Conservation (phyloP, 2,888 invertebrate species). For the Nematopogon swammerdamellus region DNA sequence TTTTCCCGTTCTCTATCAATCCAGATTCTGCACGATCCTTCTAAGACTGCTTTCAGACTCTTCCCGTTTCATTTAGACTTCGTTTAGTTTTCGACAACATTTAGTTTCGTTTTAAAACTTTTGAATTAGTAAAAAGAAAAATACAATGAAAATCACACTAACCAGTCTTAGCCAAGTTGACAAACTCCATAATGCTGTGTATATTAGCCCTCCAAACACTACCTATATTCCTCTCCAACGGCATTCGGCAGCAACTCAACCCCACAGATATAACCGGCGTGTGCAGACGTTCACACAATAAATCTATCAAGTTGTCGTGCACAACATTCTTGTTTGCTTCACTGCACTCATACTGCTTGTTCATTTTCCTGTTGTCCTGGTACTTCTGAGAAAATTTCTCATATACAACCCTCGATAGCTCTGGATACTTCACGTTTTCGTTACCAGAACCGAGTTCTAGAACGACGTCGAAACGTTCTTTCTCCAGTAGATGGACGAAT, state of each 20-base stretch:
- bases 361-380: conserved; percentile 35
- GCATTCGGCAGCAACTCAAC: conserved; percentile 82
- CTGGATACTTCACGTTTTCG: conserved; percentile 56
- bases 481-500: conserved; percentile 62
- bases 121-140: too few species aligned
- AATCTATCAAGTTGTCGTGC: conserved; percentile 53
- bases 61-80: too few species aligned
- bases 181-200: conserved; percentile 59
- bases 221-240: conserved; percentile 61
- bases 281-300: conserved; percentile 60
- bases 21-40: too few species aligned
- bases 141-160: conserved; percentile 10
- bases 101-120: too few species aligned
- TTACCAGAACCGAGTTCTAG: conserved; percentile 74
- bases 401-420: conserved; percentile 33
- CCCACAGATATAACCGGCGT: conserved; percentile 69
- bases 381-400: conserved; percentile 45
- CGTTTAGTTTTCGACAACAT: too few species aligned
- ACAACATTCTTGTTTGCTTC: conserved; percentile 17
- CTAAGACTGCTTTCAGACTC: too few species aligned
- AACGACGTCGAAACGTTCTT: conserved; percentile 67
- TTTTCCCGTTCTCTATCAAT: too few species aligned
- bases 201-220: conserved; percentile 70
- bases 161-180: conserved; percentile 63
- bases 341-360: conserved; percentile 29